Conservation (phyloP, 2,113 vertebrate genomes). For the Hippocampus barbouri region DNA sequence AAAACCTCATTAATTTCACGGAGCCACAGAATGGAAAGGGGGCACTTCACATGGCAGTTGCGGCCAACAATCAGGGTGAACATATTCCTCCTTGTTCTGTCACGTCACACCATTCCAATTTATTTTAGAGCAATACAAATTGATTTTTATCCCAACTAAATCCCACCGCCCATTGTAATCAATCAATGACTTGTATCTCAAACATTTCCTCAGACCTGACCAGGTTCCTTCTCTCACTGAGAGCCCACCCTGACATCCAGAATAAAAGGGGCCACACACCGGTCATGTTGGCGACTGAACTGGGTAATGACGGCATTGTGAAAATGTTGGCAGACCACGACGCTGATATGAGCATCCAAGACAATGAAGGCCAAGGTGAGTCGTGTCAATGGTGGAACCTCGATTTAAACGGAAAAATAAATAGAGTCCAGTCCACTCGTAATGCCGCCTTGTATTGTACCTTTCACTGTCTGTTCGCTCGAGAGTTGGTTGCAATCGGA, state of each 20-base stretch:
- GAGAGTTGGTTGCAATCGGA: no score
- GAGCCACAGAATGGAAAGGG: conserved; percentile 79
- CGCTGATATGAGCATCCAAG: conserved; percentile 78
- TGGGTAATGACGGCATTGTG: conserved; percentile 78
- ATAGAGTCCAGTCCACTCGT: no score
- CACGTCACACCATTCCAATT: not conserved
- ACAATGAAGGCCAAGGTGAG: conserved; percentile 86
- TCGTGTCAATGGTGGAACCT: no score
- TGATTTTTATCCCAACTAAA: not conserved
- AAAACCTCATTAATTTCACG: conserved; percentile 82
- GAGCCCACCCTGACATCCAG: conserved; percentile 79
- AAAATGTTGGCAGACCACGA: conserved; percentile 73
- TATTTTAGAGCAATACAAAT: not conserved
- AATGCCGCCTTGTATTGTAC: no score
- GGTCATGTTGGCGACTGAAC: conserved; percentile 83
- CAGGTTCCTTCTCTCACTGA: conserved; percentile 76
- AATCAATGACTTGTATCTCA: not conserved
- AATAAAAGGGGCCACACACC: conserved; percentile 81
- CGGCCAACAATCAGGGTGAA: conserved; percentile 74
- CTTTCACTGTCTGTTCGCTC: no score
- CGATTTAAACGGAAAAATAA: no score
- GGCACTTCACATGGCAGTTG: conserved; percentile 79
- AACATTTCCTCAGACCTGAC: conserved; percentile 71
- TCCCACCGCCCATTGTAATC: not conserved
- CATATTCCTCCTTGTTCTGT: not conserved